Evolutionary conservation across 2,113 vertebrate genomes (phyloP), one percentile per base, ranked within the genome.

Genomic region (Coryphaenoides rupestris): DNA sequence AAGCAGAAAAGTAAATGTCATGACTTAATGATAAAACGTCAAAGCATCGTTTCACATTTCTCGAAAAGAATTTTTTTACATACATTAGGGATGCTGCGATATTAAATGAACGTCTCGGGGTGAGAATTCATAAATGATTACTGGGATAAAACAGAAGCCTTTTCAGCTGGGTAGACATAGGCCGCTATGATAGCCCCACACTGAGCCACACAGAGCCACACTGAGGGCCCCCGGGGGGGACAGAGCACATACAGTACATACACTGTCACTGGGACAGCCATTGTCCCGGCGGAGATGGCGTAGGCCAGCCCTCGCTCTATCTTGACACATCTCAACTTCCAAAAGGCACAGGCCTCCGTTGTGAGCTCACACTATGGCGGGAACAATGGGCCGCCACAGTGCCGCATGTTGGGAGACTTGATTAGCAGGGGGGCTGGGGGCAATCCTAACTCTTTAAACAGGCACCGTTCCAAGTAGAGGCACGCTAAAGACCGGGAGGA

Each of bases 241-340:
- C 80, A 87, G 78, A 69, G 76, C 80, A 69, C 76, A 72, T 75
- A 88, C 82, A 86, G 82, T 87, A 74, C 77, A 79, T 85, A 84
- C 69, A 58, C 84, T 83, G 76, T 82, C 81, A 88, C 84, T 89
- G 84, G 87, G 89, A 83, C 75, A 33, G 72, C 75, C 79, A 85
- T 91, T 90, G 90, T 90, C 74, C n/a, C 82, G 83, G 64, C 28
- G 88, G 89, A 70, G 90, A 91, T 83, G 87, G 89, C 91, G 88
- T 90, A 90, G 89, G 89, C 90, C 87, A 86, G 74, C 87, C 81
- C 89, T 79, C 77, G 88, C 89, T 86, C 84, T 76, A 85, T 89
- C 87, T 81, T 82, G 73, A 76, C 85, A 77, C 86, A 83, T 84
- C 82, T 85, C 76, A 59, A 84, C 86, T 85, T 85, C 83, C 82